phyloP scores from a whole-genome alignment of 2,888 invertebrate genomes.

The Nomada fucata region DNA sequence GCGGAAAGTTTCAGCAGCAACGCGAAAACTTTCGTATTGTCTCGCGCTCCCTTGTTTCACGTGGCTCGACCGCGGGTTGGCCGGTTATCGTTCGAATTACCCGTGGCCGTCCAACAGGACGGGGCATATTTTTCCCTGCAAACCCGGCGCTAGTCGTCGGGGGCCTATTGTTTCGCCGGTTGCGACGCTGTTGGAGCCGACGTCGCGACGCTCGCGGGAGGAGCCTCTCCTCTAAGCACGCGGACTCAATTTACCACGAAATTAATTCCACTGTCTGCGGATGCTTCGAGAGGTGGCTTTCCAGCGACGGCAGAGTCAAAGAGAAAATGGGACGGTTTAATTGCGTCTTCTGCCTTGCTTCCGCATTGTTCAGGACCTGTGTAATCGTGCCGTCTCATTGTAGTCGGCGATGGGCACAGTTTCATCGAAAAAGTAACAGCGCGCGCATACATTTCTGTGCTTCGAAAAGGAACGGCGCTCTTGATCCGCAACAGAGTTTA shows the following conservation, averaged over 20 bases:
- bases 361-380: slow-evolving; percentile 16
- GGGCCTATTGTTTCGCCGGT: slow-evolving; percentile 21
- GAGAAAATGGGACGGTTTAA: slow-evolving; percentile 30
- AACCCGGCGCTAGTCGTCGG: slow-evolving; percentile 5
- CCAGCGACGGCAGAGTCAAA: slow-evolving; percentile 31
- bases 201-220: slow-evolving; percentile 21
- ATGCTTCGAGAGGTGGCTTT: slow-evolving; percentile 12
- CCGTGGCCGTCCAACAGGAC: slow-evolving; percentile 28
- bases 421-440: too few relatives aligned
- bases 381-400: slow-evolving; percentile 3
- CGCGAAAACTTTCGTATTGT: slow-evolving; percentile 73
- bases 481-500: too few relatives aligned
- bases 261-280: slow-evolving; percentile 34
- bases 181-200: not conserved
- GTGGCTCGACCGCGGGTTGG: slow-evolving; percentile 31
- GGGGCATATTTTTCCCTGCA: slow-evolving; percentile 19
- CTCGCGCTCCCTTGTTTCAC: slow-evolving; percentile 49
- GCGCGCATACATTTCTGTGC: too few relatives aligned
- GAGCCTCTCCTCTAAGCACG: slow-evolving; percentile 5
- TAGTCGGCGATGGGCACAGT: too few relatives aligned
- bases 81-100: slow-evolving; percentile 55
- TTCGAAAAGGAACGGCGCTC: too few relatives aligned
- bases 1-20: slow-evolving; percentile 65
- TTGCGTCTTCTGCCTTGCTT: slow-evolving; percentile 22
- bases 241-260: slow-evolving; percentile 44